Conservation (phyloP, 2,797 vertebrate species). For the Acanthurus lineatus region DNA sequence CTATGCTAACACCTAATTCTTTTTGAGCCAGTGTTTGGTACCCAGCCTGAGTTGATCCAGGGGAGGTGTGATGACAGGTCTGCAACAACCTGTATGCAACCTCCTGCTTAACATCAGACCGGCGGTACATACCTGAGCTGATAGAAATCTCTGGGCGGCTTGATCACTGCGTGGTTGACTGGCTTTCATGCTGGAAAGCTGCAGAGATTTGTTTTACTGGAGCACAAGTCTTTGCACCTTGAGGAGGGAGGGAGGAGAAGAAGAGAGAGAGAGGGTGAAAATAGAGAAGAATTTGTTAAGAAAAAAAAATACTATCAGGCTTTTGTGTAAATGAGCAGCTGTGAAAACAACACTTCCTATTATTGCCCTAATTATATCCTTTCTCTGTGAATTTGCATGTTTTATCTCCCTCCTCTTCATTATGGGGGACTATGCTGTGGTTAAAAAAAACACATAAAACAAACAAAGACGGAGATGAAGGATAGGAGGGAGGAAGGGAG, state of each 20-base stretch:
- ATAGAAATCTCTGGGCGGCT: slow-evolving; percentile 56
- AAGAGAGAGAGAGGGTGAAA: slow-evolving; percentile 4
- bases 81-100: slow-evolving; percentile 18
- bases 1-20: not conserved
- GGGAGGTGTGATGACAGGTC: slow-evolving; percentile 8
- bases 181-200: slow-evolving; percentile 39
- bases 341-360: slow-evolving; percentile 86
- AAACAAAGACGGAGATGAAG: slow-evolving; percentile 66
- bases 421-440: slow-evolving; percentile 75
- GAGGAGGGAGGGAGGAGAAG: slow-evolving; percentile 9
- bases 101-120: slow-evolving; percentile 15
- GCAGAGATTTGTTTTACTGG: slow-evolving; percentile 62
- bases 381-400: slow-evolving; percentile 84
- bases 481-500: slow-evolving; percentile 37
- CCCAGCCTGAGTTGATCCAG: slow-evolving; percentile 1
- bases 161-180: slow-evolving; percentile 43
- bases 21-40: not conserved
- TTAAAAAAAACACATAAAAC: slow-evolving; percentile 62
- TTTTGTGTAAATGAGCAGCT: slow-evolving; percentile 84
- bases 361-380: slow-evolving; percentile 86
- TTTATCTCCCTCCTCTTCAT: slow-evolving; percentile 83
- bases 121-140: slow-evolving; percentile 46
- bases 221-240: slow-evolving; percentile 48
- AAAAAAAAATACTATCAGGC: slow-evolving; percentile 70
- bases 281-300: slow-evolving; percentile 54